Percentiles rank a stretch among this genome's conserved stretches.
phyloP scores from a whole-genome alignment of 2,888 invertebrate species.

The Melanostoma mellinum region DNA sequence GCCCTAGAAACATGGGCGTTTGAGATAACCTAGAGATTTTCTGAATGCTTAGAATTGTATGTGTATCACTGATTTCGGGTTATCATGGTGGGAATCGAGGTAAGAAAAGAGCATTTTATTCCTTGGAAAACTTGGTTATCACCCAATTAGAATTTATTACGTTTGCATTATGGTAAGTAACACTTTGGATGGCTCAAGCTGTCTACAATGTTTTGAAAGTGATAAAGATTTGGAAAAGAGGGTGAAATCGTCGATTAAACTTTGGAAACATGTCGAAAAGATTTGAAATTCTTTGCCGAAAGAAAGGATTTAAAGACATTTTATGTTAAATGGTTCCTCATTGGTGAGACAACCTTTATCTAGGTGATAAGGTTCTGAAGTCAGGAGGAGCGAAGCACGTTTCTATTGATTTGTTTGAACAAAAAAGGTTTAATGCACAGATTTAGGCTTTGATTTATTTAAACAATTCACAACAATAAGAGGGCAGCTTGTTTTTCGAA shows the following conservation, averaged over 20 bases:
- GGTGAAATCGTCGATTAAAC: neutral
- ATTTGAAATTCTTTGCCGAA: no score
- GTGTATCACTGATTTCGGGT: constrained; percentile 33
- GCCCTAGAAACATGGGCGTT: neutral
- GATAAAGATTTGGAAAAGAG: constrained; percentile 2
- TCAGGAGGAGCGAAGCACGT: no score
- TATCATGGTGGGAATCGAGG: constrained; percentile 28
- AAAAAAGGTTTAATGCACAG: no score
- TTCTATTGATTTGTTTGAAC: no score
- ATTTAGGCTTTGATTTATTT: no score
- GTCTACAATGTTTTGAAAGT: constrained; percentile 15
- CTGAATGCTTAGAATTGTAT: constrained; percentile 16
- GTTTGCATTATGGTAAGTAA: constrained; percentile 50
- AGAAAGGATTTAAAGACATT: no score
- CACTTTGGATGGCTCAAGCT: constrained; percentile 31
- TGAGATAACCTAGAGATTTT: constrained; percentile 17
- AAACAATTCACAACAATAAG: no score
- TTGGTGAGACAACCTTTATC: no score
- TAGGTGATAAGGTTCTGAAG: no score
- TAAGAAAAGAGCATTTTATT: constrained; percentile 33
- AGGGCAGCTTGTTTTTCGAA: no score
- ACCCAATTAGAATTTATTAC: constrained; percentile 55
- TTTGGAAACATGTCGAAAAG: neutral
- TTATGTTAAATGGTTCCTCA: no score
- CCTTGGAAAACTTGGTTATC: constrained; percentile 52